phyloP scores from a whole-genome alignment of 2,113 vertebrate genomes.

The Pseudopodoces humilis region DNA sequence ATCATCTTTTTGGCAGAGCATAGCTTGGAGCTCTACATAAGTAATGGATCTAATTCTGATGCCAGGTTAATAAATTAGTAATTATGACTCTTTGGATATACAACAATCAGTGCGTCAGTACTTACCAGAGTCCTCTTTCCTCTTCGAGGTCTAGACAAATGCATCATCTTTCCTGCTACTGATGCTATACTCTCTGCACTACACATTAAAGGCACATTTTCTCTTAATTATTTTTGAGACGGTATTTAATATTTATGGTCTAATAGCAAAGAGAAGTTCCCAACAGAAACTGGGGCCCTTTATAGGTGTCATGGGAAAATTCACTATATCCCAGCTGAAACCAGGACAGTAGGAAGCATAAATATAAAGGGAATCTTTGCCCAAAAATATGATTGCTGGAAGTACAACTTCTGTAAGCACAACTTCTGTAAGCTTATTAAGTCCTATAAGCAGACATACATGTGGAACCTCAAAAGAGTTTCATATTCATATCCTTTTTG shows the following conservation, averaged over 20 bases:
- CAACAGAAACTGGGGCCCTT: neutral
- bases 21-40: conserved; percentile 21
- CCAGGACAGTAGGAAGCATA: neutral
- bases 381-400: neutral
- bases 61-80: conserved; percentile 49
- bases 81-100: conserved; percentile 5
- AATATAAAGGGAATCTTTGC: neutral
- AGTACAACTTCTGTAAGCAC: neutral
- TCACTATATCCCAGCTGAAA: neutral
- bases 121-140: neutral
- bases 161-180: neutral
- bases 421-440: neutral
- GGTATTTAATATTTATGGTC: neutral
- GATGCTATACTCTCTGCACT: neutral
- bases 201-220: neutral
- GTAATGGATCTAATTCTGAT: conserved; percentile 18
- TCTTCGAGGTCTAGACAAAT: neutral
- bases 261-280: conserved; percentile 12
- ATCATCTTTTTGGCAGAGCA: conserved; percentile 51
- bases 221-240: neutral
- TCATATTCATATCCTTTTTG: neutral
- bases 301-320: neutral
- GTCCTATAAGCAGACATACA: neutral
- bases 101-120: conserved; percentile 23
- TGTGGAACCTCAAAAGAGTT: neutral